phyloP scores from a whole-genome alignment of 2,113 vertebrate species.

The Cricetomys ansorgei region DNA sequence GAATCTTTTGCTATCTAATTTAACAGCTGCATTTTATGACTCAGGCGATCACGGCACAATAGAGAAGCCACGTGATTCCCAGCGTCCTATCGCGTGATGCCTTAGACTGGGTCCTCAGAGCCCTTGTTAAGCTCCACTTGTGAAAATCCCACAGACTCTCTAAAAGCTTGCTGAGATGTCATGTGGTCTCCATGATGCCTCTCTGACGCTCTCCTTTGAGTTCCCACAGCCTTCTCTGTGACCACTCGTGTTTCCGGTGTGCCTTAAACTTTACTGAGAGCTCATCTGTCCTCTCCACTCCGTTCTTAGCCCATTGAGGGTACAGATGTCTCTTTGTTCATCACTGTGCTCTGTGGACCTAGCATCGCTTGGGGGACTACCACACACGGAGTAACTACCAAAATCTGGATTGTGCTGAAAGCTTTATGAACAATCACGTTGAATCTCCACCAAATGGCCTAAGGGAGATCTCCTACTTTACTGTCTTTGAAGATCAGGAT shows the following conservation, averaged over 20 bases:
- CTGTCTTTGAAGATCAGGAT: conserved; percentile 17
- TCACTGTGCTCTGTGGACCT: not conserved
- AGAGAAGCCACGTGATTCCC: not conserved
- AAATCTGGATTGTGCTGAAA: not conserved
- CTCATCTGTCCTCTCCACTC: not conserved
- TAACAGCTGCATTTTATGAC: not conserved
- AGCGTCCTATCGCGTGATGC: not conserved
- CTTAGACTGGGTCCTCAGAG: not conserved
- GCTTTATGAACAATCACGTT: not conserved
- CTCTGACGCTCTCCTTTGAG: not conserved
- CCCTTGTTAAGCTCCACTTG: not conserved
- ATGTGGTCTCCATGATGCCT: not conserved
- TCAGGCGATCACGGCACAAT: not conserved
- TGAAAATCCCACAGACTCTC: not conserved
- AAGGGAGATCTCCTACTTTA: not conserved
- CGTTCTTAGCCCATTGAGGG: not conserved
- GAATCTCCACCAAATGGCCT: not conserved
- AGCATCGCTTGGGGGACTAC: not conserved
- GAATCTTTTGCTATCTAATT: not conserved
- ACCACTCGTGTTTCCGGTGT: not conserved
- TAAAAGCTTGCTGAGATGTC: not conserved
- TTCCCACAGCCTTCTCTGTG: not conserved
- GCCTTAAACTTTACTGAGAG: conserved; percentile 38
- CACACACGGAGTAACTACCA: not conserved
- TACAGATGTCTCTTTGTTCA: not conserved